A percentile compares a stretch with the other conserved stretches of the same genome.
Evolutionary conservation across 2,888 invertebrate species (phyloP).

Genomic region (Andrena haemorrhoa): DNA sequence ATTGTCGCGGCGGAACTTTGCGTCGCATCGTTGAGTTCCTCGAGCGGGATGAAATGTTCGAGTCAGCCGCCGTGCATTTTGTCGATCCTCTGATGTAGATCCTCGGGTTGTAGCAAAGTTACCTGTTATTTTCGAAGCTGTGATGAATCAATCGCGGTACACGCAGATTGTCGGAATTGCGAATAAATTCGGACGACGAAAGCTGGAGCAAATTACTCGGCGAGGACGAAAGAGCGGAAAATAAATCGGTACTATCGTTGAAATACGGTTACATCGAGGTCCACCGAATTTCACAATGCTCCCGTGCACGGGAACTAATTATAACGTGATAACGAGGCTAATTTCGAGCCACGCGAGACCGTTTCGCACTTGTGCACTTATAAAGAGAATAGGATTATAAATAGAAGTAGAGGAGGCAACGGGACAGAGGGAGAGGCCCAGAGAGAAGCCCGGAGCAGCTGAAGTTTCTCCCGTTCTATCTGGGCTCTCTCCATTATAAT

Average conservation of each 20-base stretch:
- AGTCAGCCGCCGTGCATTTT: no score
- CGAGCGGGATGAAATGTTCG: no score
- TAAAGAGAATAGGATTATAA: constrained; percentile 74
- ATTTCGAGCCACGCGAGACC: constrained; percentile 62
- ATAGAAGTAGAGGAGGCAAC: constrained; percentile 55
- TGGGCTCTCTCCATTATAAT: constrained; percentile 55
- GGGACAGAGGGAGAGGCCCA: constrained; percentile 13
- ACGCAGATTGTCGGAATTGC: neutral
- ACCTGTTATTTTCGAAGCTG: no score
- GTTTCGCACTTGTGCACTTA: constrained; percentile 65
- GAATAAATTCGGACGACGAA: constrained; percentile 3
- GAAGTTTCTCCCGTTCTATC: constrained; percentile 51
- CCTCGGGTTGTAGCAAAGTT: no score
- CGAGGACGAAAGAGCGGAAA: neutral
- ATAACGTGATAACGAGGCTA: constrained; percentile 72
- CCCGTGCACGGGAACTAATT: constrained; percentile 60
- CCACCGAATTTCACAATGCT: constrained; percentile 18
- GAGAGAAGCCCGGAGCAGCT: constrained; percentile 34
- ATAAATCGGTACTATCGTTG: constrained; percentile 24
- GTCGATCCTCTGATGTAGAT: no score
- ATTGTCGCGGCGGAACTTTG: no score
- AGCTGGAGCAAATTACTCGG: neutral
- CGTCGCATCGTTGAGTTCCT: no score
- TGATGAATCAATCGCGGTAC: no score
- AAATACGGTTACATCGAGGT: constrained; percentile 30